phyloP scores from a whole-genome alignment of 2,888 invertebrate genomes.

The Nemoura dubitans region DNA sequence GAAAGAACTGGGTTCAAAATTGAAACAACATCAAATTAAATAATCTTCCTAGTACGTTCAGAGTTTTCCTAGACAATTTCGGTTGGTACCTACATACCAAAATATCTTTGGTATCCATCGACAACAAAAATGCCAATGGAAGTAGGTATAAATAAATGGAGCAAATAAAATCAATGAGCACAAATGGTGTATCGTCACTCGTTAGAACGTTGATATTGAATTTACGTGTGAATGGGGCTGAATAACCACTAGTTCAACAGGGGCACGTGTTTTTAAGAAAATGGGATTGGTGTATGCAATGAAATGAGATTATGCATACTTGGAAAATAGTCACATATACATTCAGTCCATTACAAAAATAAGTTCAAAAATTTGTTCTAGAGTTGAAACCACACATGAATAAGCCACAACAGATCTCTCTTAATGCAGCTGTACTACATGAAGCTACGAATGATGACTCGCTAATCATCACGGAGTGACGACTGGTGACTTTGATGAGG shows the following conservation, averaged over 20 bases:
- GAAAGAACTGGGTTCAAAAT: slow-evolving; percentile 15
- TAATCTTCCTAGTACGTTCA: neutral
- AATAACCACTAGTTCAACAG: no score
- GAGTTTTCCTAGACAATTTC: no score
- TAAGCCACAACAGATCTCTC: neutral
- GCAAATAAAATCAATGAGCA: no score
- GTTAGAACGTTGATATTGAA: no score
- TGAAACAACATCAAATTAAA: neutral
- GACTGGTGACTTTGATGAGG: neutral
- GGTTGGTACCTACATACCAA: no score
- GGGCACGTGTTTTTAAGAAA: no score
- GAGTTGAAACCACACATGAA: neutral
- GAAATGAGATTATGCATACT: neutral
- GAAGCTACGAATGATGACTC: neutral
- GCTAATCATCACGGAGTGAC: neutral
- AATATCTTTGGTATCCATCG: no score
- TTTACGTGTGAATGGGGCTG: no score
- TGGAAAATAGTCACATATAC: neutral
- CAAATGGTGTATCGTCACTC: no score
- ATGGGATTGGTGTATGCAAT: no score
- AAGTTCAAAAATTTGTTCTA: slow-evolving; percentile 7
- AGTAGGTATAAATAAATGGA: no score
- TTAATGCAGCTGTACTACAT: neutral
- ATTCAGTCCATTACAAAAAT: neutral
- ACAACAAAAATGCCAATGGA: no score